Percentiles rank a stretch among this genome's conserved stretches.
Conservation (phyloP, 1,140 invertebrate species). For the Manduca sexta region DNA sequence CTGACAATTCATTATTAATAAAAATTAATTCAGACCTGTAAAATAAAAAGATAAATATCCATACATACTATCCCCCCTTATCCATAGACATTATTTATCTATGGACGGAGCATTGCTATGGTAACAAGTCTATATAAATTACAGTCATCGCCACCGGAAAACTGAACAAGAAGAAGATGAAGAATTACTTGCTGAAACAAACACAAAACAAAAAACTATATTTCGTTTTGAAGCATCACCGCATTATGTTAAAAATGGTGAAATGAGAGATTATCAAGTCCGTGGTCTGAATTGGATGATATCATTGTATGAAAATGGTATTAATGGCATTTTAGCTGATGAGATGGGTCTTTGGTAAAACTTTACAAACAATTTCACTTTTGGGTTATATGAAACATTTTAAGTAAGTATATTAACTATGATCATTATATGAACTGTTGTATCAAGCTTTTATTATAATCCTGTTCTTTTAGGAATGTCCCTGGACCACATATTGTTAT, state of each 20-base stretch:
- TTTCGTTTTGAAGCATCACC: slow-evolving; percentile 95
- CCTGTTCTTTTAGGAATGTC: slow-evolving; percentile 79
- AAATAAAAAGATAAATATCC: too few relatives aligned
- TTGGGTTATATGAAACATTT: slow-evolving; percentile 99
- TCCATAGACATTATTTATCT: too few relatives aligned
- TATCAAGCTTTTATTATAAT: not conserved
- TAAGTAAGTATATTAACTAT: slow-evolving; percentile 60
- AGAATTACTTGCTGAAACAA: slow-evolving; percentile 93
- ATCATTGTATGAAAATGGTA: slow-evolving; percentile 98
- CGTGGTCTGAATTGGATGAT: slow-evolving; percentile 99
- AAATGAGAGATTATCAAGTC: slow-evolving; percentile 99
- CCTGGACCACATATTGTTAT: slow-evolving; percentile 99
- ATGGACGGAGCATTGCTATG: too few relatives aligned
- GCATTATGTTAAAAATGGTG: slow-evolving; percentile 91
- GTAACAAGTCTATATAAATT: not conserved
- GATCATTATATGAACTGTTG: too few relatives aligned
- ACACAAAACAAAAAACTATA: slow-evolving; percentile 82
- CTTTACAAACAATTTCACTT: slow-evolving; percentile 98
- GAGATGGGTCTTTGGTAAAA: slow-evolving; percentile 99
- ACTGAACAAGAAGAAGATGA: slow-evolving; percentile 99
- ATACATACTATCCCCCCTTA: too few relatives aligned
- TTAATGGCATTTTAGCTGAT: slow-evolving; percentile 99
- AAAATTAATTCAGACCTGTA: too few relatives aligned
- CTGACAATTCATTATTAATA: too few relatives aligned
- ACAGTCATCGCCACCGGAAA: slow-evolving; percentile 95